Conservation (phyloP, 2,797 vertebrate genomes). For the Aphelocoma californica region DNA sequence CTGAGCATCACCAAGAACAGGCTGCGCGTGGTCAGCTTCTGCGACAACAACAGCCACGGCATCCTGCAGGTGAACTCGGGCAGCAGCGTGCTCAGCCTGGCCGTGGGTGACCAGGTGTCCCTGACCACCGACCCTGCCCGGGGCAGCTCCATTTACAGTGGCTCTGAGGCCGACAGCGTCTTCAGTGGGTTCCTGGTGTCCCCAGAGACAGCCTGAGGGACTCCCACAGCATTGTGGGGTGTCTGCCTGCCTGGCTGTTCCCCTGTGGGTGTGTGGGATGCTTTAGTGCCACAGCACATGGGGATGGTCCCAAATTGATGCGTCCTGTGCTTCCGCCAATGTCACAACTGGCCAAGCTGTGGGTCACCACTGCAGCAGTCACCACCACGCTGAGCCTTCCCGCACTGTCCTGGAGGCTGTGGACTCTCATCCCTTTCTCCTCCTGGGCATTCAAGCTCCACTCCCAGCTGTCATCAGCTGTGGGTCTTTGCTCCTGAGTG, state of each 20-base stretch:
- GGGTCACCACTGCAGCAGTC: background rate
- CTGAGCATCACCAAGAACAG: slow-evolving; percentile 60
- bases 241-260: background rate
- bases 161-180: slow-evolving; percentile 61
- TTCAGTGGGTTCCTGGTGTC: slow-evolving; percentile 81
- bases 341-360: background rate
- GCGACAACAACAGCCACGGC: slow-evolving; percentile 51
- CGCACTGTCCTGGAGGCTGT: fast-evolving
- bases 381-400: background rate
- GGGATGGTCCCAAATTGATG: background rate
- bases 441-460: background rate
- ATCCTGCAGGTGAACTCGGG: slow-evolving; percentile 75
- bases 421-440: background rate
- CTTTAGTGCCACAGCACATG: background rate
- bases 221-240: fast-evolving
- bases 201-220: background rate
- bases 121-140: background rate
- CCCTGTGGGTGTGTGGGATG: background rate
- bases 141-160: slow-evolving; percentile 11
- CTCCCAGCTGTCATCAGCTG: background rate
- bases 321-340: background rate
- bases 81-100: slow-evolving; percentile 69
- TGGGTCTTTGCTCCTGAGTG: background rate
- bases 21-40: slow-evolving; percentile 26
- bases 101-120: slow-evolving; percentile 8